These are phyloP conservation scores for Caenorhabditis afra DNA, from an alignment of 2,888 invertebrate species.

Conservation along the genomic window DNA sequence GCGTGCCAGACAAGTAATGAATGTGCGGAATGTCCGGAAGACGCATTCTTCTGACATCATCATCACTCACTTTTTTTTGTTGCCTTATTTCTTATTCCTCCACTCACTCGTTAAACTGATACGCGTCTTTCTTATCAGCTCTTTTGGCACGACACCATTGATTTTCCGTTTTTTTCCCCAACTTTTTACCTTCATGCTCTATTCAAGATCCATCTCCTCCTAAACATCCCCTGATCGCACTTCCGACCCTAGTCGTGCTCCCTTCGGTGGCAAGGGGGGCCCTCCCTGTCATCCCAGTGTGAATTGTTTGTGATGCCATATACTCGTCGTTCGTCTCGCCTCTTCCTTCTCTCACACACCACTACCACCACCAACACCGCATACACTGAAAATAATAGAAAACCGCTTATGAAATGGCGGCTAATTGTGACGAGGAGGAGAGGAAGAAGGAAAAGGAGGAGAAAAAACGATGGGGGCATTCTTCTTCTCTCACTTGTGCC, in stretches of 20 bases:
- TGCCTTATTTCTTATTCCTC: neutral
- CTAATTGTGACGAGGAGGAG: conserved; percentile 37
- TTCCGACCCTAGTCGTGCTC: neutral
- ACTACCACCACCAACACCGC: no score
- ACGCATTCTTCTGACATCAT: conserved; percentile 4
- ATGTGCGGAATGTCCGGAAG: conserved; percentile 18
- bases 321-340: neutral
- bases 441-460: conserved; percentile 12
- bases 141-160: neutral
- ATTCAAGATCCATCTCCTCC: neutral
- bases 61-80: neutral
- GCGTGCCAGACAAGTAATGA: conserved; percentile 2
- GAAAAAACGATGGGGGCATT: conserved; percentile 1
- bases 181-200: neutral
- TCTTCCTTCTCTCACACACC: conserved; percentile 10
- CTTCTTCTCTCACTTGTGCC: conserved; percentile 8
- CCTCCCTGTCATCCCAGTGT: neutral
- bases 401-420: conserved; percentile 50
- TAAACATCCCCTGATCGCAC: neutral
- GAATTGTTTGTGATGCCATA: conserved; percentile 12
- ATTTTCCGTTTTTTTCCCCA: conserved; percentile 1
- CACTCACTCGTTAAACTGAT: no score
- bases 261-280: no score
- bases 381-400: conserved; percentile 53
- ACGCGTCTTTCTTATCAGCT: conserved; percentile 16